These are phyloP conservation scores for Poecilia latipinna DNA, from an alignment of 2,113 vertebrate genomes.

Conservation along the genomic window DNA sequence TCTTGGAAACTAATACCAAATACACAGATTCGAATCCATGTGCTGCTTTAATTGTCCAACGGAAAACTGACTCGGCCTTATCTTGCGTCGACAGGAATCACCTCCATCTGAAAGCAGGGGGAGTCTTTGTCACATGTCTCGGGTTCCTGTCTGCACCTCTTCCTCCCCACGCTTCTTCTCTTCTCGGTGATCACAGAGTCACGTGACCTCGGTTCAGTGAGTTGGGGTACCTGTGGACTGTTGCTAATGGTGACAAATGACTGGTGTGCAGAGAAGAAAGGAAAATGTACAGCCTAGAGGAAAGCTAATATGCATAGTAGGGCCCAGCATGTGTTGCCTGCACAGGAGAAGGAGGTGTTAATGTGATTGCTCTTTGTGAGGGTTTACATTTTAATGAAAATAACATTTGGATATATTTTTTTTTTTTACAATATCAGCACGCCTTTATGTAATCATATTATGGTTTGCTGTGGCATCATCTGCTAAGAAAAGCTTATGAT, in stretches of 20 bases:
- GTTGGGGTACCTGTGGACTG: constrained; percentile 61
- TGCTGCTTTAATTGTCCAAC: constrained; percentile 32
- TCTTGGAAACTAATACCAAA: constrained; percentile 36
- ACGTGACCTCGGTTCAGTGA: constrained; percentile 55
- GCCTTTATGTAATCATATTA: no score
- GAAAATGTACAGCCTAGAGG: constrained; percentile 15
- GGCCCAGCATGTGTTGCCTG: constrained; percentile 37
- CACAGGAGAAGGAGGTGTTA: constrained; percentile 1
- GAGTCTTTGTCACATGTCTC: constrained; percentile 3
- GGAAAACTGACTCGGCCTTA: constrained; percentile 33
- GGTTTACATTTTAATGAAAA: background rate
- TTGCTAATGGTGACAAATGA: constrained; percentile 82
- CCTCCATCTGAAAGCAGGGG: constrained; percentile 13
- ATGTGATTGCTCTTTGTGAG: background rate
- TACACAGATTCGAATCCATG: constrained; percentile 47
- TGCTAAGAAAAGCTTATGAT: no score
- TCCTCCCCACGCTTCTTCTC: constrained; percentile 25
- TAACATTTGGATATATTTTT: background rate
- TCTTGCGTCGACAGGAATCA: constrained; percentile 40
- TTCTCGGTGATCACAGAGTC: constrained; percentile 42
- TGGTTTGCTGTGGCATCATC: no score
- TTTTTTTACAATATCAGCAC: no score
- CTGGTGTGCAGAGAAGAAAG: constrained; percentile 33
- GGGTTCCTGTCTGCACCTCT: background rate
- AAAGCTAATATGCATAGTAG: constrained; percentile 30